A percentile compares a stretch with the other conserved stretches of the same genome.
phyloP scores from a whole-genome alignment of 1,140 invertebrate genomes.

The Himalopsyche phryganea region DNA sequence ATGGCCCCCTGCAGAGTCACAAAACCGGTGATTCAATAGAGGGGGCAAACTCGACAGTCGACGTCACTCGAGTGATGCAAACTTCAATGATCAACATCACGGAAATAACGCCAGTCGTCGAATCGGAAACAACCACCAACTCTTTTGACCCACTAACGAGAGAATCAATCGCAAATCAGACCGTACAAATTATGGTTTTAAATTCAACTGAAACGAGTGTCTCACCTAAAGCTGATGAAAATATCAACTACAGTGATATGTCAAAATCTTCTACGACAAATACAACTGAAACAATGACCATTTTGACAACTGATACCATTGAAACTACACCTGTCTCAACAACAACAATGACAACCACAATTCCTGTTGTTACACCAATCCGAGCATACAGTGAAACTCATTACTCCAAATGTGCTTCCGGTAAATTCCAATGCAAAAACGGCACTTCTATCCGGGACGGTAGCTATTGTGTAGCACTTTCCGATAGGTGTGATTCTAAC shows the following conservation, averaged over 20 bases:
- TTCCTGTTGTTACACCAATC: not conserved
- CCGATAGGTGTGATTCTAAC: conserved; percentile 59
- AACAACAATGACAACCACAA: not conserved
- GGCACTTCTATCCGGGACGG: conserved; percentile 57
- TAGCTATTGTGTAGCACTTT: conserved; percentile 55
- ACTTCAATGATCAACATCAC: not conserved
- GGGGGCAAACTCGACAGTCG: conserved; percentile 28
- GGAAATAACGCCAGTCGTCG: too few relatives aligned
- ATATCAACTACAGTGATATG: too few relatives aligned
- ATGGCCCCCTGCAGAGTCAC: conserved; percentile 31
- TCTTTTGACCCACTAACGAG: too few relatives aligned
- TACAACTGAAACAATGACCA: too few relatives aligned
- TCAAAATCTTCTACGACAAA: too few relatives aligned
- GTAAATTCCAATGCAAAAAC: conserved; percentile 61
- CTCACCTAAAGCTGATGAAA: too few relatives aligned
- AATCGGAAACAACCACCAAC: too few relatives aligned
- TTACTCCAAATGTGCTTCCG: conserved; percentile 55
- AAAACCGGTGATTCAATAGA: conserved; percentile 28
- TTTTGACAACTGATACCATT: not conserved
- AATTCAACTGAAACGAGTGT: too few relatives aligned
- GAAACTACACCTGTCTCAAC: not conserved
- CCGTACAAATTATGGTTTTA: too few relatives aligned
- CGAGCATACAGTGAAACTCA: conserved; percentile 22
- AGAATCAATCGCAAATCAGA: too few relatives aligned
- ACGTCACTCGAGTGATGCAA: not conserved